phyloP scores from a whole-genome alignment of 2,888 invertebrate species.

The Cabera pusaria region DNA sequence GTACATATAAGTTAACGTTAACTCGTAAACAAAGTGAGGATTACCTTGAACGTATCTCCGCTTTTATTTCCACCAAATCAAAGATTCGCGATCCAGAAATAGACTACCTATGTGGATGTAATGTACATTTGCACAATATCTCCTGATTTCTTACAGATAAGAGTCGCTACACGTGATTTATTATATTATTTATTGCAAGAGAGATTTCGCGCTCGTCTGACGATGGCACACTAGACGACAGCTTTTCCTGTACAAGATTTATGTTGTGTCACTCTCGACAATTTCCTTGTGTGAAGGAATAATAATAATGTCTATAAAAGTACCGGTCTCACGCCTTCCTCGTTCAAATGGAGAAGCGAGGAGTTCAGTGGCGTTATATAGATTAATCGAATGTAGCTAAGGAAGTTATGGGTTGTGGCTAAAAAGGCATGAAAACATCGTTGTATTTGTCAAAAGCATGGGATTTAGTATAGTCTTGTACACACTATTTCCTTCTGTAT shows the following conservation, averaged over 20 bases:
- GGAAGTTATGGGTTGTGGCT: too few relatives aligned
- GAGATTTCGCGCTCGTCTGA: background rate
- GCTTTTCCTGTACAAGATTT: slow-evolving; percentile 13
- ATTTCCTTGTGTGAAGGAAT: background rate
- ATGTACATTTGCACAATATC: slow-evolving; percentile 7
- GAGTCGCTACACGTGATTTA: slow-evolving; percentile 9
- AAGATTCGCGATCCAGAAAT: slow-evolving; percentile 15
- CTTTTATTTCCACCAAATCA: slow-evolving; percentile 12
- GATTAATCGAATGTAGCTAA: too few relatives aligned
- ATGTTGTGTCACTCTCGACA: slow-evolving; percentile 3
- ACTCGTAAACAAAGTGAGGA: background rate
- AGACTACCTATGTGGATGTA: slow-evolving; percentile 16
- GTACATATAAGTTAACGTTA: too few relatives aligned
- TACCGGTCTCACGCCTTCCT: too few relatives aligned
- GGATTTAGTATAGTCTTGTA: too few relatives aligned
- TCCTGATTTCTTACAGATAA: slow-evolving; percentile 12
- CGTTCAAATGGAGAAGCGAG: too few relatives aligned
- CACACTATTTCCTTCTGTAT: too few relatives aligned
- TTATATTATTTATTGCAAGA: slow-evolving; percentile 6
- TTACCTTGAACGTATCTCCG: background rate
- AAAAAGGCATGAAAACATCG: too few relatives aligned
- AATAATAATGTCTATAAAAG: too few relatives aligned
- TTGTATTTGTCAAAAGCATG: too few relatives aligned
- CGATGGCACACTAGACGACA: slow-evolving; percentile 7
- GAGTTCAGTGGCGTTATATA: too few relatives aligned